Evolutionary conservation across 2,888 invertebrate species (phyloP).

Genomic region (Aleiodes alternator): DNA sequence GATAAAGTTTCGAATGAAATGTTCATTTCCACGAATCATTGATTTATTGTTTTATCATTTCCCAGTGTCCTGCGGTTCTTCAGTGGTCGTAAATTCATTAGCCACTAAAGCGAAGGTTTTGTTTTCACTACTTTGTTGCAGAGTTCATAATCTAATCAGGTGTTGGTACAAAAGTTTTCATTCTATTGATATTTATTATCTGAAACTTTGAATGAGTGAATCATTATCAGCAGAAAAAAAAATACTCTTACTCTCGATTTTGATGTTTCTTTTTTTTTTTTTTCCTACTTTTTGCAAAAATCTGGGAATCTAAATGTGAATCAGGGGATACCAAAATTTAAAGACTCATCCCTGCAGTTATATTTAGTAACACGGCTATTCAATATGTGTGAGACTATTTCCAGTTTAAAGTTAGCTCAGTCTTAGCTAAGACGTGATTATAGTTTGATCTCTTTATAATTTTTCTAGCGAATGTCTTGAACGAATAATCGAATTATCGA

Average conservation of each 20-base stretch:
- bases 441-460: conserved; percentile 52
- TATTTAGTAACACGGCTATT: conserved; percentile 66
- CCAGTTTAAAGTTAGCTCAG: conserved; percentile 74
- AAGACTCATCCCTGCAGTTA: conserved; percentile 68
- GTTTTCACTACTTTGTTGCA: background rate
- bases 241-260: no score
- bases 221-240: no score
- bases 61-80: background rate
- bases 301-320: conserved; percentile 47
- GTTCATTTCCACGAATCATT: background rate
- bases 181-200: no score
- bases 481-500: conserved; percentile 26
- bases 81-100: conserved; percentile 22
- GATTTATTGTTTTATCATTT: conserved; percentile 7
- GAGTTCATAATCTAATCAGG: conserved; percentile 20
- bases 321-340: conserved; percentile 64
- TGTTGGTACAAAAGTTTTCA: background rate
- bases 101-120: background rate
- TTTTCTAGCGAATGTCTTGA: conserved; percentile 17
- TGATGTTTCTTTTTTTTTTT: no score
- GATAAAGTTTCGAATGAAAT: no score
- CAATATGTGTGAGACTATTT: conserved; percentile 70
- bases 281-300: conserved; percentile 22
- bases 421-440: conserved; percentile 66
- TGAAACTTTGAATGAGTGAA: no score